Evolutionary conservation across 2,888 invertebrate species (phyloP).

Genomic region (Cantharis flavilabris): DNA sequence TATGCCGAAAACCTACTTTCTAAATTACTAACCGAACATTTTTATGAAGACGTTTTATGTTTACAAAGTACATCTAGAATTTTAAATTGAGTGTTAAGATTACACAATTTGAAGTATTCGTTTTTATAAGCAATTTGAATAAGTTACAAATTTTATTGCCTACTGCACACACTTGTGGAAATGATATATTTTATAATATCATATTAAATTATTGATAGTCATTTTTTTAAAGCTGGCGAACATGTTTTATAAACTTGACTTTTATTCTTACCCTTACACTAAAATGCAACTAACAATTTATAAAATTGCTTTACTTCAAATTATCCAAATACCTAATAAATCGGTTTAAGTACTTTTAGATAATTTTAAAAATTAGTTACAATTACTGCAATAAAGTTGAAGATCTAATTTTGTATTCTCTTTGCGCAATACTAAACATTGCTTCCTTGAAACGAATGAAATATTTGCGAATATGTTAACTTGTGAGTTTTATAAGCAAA

Average conservation of each 20-base stretch:
- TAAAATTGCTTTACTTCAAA: not conserved
- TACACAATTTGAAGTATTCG: slow-evolving; percentile 8
- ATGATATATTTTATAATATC: not conserved
- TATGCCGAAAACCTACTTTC: slow-evolving; percentile 33
- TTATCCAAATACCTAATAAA: slow-evolving; percentile 1
- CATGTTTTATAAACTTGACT: not conserved
- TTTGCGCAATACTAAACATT: slow-evolving; percentile 12
- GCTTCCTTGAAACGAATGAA: slow-evolving; percentile 14
- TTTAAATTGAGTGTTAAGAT: slow-evolving; percentile 20
- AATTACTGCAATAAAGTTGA: slow-evolving; percentile 5
- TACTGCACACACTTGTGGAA: not conserved
- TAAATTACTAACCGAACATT: slow-evolving; percentile 22
- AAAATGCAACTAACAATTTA: not conserved
- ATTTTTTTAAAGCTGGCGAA: not conserved
- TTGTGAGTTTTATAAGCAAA: slow-evolving; percentile 11
- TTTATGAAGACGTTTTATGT: slow-evolving; percentile 21
- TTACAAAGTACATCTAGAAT: slow-evolving; percentile 14
- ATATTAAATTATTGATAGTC: not conserved
- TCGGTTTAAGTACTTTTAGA: slow-evolving; percentile 4
- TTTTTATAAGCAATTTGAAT: slow-evolving; percentile 8
- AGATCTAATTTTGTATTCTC: slow-evolving; percentile 16
- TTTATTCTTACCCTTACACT: not conserved
- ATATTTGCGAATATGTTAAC: slow-evolving; percentile 9
- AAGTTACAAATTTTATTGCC: slow-evolving; percentile 3
- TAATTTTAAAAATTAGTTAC: slow-evolving; percentile 9